Evolutionary conservation across 2,797 vertebrate genomes (phyloP), one percentile per base, ranked within the genome.

Genomic region (Lacerta bilineata): DNA sequence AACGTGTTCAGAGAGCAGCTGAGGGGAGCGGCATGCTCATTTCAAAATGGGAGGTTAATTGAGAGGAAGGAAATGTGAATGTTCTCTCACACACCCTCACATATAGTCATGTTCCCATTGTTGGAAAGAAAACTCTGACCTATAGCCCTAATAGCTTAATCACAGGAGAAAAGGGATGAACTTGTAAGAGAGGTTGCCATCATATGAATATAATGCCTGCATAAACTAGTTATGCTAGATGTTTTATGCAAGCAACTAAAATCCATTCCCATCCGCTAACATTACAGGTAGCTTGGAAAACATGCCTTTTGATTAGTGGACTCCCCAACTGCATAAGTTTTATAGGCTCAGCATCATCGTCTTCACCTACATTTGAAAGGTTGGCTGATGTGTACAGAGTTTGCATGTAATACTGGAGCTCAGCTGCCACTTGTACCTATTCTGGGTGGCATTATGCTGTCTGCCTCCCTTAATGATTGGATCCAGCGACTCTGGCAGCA

Each of bases 31-130:
- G 0, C 0, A 0, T 71, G 0, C 33, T 66, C 0, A 64, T 68
- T 87, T 86, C 29, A 33, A 88, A 88, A 79, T 43, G 61, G n/a
- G 23, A 74, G 71, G 39, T 78, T 88, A 68, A 90, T 88, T 55
- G 17, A 39, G 85, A 83, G 46, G 5, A 46, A 8, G 20, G 5
- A 33, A 17, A 33, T 43, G 15, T 11, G 43, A 27, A 59, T 9
- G 59, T 59, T 80, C 59, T 0, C 8, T 68, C 55, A 36, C 8
- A 79, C 64, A 39, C 3, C 3, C 4, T 61, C 13, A 7, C 3
- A 68, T 43, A 20, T 27, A 5, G 9, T 68, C 76, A 15, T 29
- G 0, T 2, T 81, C 46, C 9, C 8, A 0, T 2, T 89, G n/a
- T 61, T n/a, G 3, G 36, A 59, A 72, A 83, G n/a, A 39, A 36